Conservation (phyloP, 2,797 vertebrate genomes). For the Tokudaia tokunoshimensis region DNA sequence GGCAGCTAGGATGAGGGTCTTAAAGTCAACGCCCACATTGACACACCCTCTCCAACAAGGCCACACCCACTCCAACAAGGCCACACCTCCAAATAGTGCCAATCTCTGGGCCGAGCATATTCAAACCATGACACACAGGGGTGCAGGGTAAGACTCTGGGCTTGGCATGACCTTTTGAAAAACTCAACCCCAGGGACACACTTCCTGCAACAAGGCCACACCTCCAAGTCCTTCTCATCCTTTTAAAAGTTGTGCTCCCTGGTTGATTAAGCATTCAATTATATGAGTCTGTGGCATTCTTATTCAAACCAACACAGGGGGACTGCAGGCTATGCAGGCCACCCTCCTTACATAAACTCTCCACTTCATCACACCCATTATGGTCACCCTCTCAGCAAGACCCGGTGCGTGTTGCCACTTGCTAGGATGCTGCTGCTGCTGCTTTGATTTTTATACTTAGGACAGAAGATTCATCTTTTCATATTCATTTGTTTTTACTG, state of each 20-base stretch:
- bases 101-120: neutral
- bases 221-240: too few species aligned
- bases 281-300: neutral
- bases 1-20: neutral
- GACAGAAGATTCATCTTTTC: neutral
- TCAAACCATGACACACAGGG: neutral
- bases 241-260: neutral
- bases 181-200: too few species aligned
- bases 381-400: neutral
- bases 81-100: neutral
- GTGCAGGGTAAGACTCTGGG: neutral
- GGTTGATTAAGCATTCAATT: neutral
- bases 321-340: neutral
- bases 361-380: neutral
- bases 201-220: neutral
- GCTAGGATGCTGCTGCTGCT: neutral
- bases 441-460: neutral
- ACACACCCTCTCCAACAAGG: too few species aligned
- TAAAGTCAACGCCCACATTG: neutral
- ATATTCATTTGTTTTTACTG: neutral
- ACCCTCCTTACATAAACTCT: neutral
- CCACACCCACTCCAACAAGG: neutral
- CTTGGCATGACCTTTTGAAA: neutral
- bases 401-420: neutral
- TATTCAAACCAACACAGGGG: neutral